Evolutionary conservation across 2,113 vertebrate genomes (phyloP), one percentile per base, ranked within the genome.

Genomic region (Ictalurus punctatus): DNA sequence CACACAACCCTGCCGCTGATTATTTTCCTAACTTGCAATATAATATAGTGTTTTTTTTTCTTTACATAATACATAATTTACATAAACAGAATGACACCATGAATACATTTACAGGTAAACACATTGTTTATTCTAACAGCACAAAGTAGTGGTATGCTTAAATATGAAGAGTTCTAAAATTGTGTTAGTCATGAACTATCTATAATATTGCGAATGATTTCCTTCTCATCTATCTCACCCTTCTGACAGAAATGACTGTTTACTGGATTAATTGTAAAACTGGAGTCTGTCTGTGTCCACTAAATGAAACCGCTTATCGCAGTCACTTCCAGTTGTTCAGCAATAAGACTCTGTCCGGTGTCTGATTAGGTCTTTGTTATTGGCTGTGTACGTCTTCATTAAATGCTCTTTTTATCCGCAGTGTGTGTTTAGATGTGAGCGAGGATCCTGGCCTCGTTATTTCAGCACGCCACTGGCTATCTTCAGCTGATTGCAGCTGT

Each of bases 351-450:
- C 56, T 58, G 71, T 79, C 73, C 30, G 1, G 76, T 34, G 27
- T 71, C 85, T 85, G 48, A 81, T 73, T 48, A 69, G 27, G 23
- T 34, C 52, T 74, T 63, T 90, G 83, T 79, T 81, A 8, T 71
- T 69, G 58, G 19, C n/a, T 44, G 16, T 65, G 65, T 65, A 87
- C 21, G 54, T 69, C 27, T 69, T 34, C 12, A 54, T 34, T 83
- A 58, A 81, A 79, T 78, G 85, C 86, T 69, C 73, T 83, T 90
- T 84, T 89, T 87, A 52, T 89, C 59, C 40, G 23, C 58, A 19
- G 37, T 71, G 52, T 86, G 61, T 61, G 84, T 54, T 80, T 59
- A 23, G n/a, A 48, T 73, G 40, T 54, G 37, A 78, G 12, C 5
- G 58, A 56, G 48, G 52, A 88, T 52, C 25, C 34, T 58, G 86